phyloP scores from a whole-genome alignment of 2,113 vertebrate species.

The Irena cyanogastra region DNA sequence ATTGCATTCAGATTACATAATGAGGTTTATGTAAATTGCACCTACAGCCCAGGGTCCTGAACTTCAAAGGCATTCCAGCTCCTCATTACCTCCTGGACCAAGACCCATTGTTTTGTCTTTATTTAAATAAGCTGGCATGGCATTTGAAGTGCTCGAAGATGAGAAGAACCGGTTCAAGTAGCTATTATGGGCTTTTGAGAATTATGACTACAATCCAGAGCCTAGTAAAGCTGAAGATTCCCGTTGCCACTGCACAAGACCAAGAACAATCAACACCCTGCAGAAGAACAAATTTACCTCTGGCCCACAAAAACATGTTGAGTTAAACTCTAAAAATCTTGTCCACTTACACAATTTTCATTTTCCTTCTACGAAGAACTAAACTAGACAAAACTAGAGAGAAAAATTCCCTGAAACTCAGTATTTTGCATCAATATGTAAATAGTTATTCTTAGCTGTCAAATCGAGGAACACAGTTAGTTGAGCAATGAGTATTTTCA shows the following conservation, averaged over 20 bases:
- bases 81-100: conserved; percentile 23
- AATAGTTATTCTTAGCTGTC: conserved; percentile 27
- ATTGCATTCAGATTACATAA: conserved; percentile 41
- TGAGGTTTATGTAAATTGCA: conserved; percentile 52
- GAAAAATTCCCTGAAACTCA: neutral
- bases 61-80: conserved; percentile 62
- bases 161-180: conserved; percentile 2
- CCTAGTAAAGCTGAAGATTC: neutral
- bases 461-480: neutral
- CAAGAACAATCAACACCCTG: neutral
- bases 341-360: neutral
- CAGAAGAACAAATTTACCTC: neutral
- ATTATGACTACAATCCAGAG: neutral
- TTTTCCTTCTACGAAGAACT: neutral
- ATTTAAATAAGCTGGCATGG: conserved; percentile 37
- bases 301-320: neutral
- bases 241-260: neutral
- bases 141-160: neutral
- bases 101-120: conserved; percentile 36
- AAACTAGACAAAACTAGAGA: neutral
- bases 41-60: conserved; percentile 43
- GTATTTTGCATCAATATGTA: conserved; percentile 5
- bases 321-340: neutral
- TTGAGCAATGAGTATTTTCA: conserved; percentile 20
- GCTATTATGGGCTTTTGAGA: neutral